These are phyloP conservation scores for Macquaria australasica DNA, from an alignment of 2,113 vertebrate genomes.

Conservation along the genomic window DNA sequence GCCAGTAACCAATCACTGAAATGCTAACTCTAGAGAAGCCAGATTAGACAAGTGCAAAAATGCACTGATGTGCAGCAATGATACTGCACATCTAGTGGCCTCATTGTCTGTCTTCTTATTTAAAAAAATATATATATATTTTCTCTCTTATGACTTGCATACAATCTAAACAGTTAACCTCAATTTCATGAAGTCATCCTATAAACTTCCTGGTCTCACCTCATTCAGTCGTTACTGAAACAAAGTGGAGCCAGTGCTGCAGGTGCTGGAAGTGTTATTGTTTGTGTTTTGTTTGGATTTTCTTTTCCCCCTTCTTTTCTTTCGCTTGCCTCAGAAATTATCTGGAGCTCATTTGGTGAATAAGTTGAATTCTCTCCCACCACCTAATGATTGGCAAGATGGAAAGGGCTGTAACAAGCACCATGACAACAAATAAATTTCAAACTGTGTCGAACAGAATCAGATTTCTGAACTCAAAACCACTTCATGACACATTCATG, in stretches of 20 bases:
- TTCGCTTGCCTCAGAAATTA: conserved; percentile 11
- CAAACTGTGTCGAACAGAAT: background rate
- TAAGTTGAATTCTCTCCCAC: background rate
- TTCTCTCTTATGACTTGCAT: background rate
- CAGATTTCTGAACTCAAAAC: background rate
- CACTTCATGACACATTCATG: background rate
- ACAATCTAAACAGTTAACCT: conserved; percentile 1
- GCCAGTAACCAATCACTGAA: background rate
- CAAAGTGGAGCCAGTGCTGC: conserved; percentile 21
- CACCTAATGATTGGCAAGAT: background rate
- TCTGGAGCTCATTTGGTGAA: conserved; percentile 12
- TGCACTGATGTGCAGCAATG: no score
- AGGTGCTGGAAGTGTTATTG: conserved; percentile 34
- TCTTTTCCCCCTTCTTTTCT: background rate
- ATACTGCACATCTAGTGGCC: no score
- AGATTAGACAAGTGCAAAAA: background rate
- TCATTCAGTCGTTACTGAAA: conserved; percentile 17
- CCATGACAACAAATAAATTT: conserved; percentile 10
- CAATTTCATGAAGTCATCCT: conserved; percentile 19
- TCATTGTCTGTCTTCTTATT: background rate
- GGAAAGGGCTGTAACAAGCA: background rate
- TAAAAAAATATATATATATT: background rate
- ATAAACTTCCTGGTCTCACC: conserved; percentile 19
- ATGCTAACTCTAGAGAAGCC: background rate
- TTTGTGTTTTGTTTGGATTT: conserved; percentile 8